These are phyloP conservation scores for Clarias magur DNA, from an alignment of 2,113 vertebrate genomes.

Conservation along the genomic window DNA sequence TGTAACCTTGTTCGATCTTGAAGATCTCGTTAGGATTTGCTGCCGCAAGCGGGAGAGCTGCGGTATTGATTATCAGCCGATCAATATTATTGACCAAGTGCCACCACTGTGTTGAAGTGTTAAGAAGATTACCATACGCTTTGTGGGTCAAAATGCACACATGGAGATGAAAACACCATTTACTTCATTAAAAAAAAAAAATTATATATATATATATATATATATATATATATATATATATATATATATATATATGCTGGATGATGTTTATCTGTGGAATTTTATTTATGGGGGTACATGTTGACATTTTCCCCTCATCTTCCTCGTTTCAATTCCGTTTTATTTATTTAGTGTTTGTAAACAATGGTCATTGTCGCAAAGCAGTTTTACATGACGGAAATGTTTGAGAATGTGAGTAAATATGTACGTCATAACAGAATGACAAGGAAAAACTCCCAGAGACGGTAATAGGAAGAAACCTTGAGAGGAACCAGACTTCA, in stretches of 20 bases:
- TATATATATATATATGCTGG: not conserved
- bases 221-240: too few species aligned
- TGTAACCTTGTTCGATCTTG: not conserved
- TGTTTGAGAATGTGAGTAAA: too few species aligned
- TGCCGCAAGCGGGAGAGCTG: not conserved
- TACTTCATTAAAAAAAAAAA: not conserved
- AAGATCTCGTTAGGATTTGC: slow-evolving; percentile 16
- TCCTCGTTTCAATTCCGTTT: too few species aligned
- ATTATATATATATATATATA: too few species aligned
- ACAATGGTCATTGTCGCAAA: too few species aligned
- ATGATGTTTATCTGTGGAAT: not conserved
- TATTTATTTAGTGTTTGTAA: too few species aligned
- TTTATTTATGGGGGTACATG: not conserved
- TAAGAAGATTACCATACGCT: not conserved
- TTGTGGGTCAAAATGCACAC: not conserved
- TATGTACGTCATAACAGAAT: too few species aligned
- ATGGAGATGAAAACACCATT: not conserved
- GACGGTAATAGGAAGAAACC: too few species aligned
- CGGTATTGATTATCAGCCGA: slow-evolving; percentile 17
- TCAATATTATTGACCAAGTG: not conserved
- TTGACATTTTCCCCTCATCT: too few species aligned
- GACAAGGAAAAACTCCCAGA: too few species aligned
- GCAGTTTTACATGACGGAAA: too few species aligned
- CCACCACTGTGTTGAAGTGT: not conserved
- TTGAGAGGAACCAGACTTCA: too few species aligned